Conservation (phyloP, 2,113 vertebrate species). For the Cyphomyrus discorhynchus region DNA sequence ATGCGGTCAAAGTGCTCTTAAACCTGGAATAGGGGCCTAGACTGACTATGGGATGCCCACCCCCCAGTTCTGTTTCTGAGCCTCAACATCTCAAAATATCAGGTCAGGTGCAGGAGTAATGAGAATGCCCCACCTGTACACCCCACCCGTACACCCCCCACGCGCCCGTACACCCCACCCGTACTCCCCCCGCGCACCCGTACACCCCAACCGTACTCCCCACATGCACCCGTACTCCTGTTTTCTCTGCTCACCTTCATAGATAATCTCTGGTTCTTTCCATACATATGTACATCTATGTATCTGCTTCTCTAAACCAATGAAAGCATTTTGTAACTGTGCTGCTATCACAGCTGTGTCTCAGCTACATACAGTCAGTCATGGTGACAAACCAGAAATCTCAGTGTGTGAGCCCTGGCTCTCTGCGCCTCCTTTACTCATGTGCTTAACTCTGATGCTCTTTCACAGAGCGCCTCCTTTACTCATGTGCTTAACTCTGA, state of each 20-base stretch:
- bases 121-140: not conserved
- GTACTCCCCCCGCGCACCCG: not conserved
- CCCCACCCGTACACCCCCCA: not conserved
- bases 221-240: not conserved
- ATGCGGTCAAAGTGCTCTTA: conserved; percentile 37
- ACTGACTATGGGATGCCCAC: not conserved
- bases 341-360: not conserved
- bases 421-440: not conserved
- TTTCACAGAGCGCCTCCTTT: too few relatives aligned
- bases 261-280: not conserved
- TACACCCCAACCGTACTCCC: not conserved
- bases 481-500: too few relatives aligned
- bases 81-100: not conserved
- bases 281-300: not conserved
- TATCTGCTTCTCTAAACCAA: not conserved
- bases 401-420: not conserved
- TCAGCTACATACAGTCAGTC: not conserved
- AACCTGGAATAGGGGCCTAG: conserved; percentile 44
- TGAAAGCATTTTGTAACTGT: not conserved
- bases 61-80: not conserved
- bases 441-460: not conserved
- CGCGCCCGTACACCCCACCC: not conserved
- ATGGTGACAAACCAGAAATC: not conserved
- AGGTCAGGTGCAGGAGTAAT: not conserved
- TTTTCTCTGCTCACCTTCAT: not conserved